Percentiles rank a stretch among this genome's conserved stretches.
Evolutionary conservation across 2,113 vertebrate species (phyloP).

Genomic region (Pavo muticus): DNA sequence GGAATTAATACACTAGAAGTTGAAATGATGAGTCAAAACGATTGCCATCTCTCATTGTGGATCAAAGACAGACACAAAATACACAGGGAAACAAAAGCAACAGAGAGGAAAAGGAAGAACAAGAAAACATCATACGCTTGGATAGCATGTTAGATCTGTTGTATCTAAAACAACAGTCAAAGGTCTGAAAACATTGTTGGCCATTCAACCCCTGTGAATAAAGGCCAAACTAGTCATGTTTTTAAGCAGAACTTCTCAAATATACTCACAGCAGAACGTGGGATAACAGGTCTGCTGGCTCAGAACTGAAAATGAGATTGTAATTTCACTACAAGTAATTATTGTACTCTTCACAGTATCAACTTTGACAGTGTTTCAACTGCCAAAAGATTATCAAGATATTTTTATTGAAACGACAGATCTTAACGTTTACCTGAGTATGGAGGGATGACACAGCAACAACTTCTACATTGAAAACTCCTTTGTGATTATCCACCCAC

Average conservation of each 20-base stretch:
- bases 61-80: slow-evolving; percentile 6
- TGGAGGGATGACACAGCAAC: slow-evolving; percentile 92
- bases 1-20: neutral
- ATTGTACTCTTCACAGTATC: neutral
- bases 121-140: neutral
- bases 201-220: slow-evolving; percentile 8
- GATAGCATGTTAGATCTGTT: neutral
- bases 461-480: slow-evolving; percentile 97
- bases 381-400: neutral
- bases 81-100: neutral
- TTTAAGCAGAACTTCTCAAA: slow-evolving; percentile 3
- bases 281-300: slow-evolving; percentile 37
- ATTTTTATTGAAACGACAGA: neutral
- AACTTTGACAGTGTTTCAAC: neutral
- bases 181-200: slow-evolving; percentile 5
- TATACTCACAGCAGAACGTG: slow-evolving; percentile 10
- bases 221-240: neutral
- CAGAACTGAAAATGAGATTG: slow-evolving; percentile 51
- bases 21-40: neutral
- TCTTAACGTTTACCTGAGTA: slow-evolving; percentile 86
- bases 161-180: neutral
- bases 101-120: neutral
- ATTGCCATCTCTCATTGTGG: neutral
- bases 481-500: slow-evolving; percentile 99
- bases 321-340: slow-evolving; percentile 11